phyloP scores from a whole-genome alignment of 2,797 vertebrate genomes.

The Megaceryle alcyon region DNA sequence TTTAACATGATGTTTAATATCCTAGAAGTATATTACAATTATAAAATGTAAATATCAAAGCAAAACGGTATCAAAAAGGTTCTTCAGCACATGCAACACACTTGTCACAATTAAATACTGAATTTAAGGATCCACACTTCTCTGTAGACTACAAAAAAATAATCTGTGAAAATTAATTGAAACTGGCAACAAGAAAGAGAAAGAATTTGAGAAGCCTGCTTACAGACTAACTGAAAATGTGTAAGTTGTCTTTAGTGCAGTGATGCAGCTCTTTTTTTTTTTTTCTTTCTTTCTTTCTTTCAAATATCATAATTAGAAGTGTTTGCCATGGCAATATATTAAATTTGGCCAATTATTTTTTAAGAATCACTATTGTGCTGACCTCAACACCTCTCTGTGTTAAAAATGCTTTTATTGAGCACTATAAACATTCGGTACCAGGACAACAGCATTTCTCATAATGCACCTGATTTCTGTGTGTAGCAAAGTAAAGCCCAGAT shows the following conservation, averaged over 20 bases:
- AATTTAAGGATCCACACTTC: background rate
- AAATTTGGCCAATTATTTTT: background rate
- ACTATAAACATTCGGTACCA: background rate
- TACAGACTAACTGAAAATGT: background rate
- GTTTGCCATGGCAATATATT: background rate
- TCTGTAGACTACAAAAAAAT: background rate
- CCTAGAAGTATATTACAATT: background rate
- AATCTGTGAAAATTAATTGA: background rate
- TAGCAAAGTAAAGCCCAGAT: background rate
- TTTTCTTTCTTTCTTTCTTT: too few relatives aligned
- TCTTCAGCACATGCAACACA: background rate
- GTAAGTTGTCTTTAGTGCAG: background rate
- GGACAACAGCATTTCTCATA: background rate
- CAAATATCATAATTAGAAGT: background rate
- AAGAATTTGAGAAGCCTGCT: background rate
- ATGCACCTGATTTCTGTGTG: background rate
- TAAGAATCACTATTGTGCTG: background rate
- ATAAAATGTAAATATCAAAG: background rate
- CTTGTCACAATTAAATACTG: background rate
- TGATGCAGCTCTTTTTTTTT: background rate
- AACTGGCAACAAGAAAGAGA: background rate
- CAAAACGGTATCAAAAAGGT: background rate
- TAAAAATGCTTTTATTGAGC: background rate
- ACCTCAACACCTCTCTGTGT: background rate
- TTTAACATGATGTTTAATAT: background rate